phyloP scores from a whole-genome alignment of 2,888 invertebrate genomes.

The Mythimna albipuncta region DNA sequence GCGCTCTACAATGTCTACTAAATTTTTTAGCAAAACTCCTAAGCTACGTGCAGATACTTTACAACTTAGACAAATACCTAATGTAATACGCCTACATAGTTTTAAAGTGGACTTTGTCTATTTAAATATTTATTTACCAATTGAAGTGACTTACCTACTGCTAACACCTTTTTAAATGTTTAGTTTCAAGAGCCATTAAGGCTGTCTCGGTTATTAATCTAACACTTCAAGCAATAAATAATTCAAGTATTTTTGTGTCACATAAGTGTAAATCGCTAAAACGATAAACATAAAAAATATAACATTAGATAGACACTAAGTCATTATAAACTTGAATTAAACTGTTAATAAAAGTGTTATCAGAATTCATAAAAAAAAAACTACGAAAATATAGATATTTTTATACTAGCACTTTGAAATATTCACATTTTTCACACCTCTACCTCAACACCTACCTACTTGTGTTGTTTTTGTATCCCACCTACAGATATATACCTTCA shows the following conservation, averaged over 20 bases:
- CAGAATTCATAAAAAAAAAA: conserved; percentile 26
- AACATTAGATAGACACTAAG: background rate
- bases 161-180: conserved; percentile 32
- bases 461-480: conserved; percentile 17
- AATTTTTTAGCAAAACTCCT: conserved; percentile 34
- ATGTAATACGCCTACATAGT: conserved; percentile 36
- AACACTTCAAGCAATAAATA: conserved; percentile 8
- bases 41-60: conserved; percentile 21
- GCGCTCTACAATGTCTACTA: conserved; percentile 4
- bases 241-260: conserved; percentile 10
- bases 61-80: conserved; percentile 18
- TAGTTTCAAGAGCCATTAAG: conserved; percentile 39
- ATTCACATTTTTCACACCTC: conserved; percentile 36
- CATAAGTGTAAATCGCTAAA: conserved; percentile 25
- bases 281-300: conserved; percentile 8
- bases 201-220: conserved; percentile 33
- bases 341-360: conserved; percentile 1
- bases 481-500: conserved; percentile 17
- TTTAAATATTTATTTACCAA: conserved; percentile 45
- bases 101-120: conserved; percentile 36
- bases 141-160: conserved; percentile 29
- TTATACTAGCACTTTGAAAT: background rate
- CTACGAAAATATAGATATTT: background rate
- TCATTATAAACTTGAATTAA: background rate
- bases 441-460: conserved; percentile 23